Conservation (phyloP, 2,797 vertebrate species). For the Melanotaenia nigrans region DNA sequence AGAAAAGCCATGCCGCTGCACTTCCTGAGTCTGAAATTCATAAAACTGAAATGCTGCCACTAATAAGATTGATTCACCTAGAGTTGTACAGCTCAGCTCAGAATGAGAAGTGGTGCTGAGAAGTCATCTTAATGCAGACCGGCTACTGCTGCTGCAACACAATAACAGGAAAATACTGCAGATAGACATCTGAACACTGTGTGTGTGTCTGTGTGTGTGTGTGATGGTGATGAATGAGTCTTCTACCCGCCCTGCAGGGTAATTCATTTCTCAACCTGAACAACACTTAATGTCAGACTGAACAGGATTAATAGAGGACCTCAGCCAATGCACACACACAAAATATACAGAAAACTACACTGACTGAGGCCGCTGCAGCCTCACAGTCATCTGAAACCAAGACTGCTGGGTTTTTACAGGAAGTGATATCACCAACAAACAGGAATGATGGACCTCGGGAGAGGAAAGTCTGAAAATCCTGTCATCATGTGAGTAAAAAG, state of each 20-base stretch:
- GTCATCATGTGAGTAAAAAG: neutral
- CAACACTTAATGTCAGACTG: conserved; percentile 63
- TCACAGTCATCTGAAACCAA: neutral
- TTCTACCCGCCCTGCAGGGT: conserved; percentile 52
- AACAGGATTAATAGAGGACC: conserved; percentile 57
- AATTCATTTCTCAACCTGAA: conserved; percentile 68
- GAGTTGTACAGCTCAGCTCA: conserved; percentile 7
- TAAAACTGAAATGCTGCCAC: conserved; percentile 3
- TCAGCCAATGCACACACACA: conserved; percentile 19
- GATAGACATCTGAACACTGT: conserved; percentile 31
- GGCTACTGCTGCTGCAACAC: conserved; percentile 39
- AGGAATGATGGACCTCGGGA: neutral
- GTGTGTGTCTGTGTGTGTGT: conserved; percentile 27
- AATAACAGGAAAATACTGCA: conserved; percentile 43
- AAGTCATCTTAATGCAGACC: conserved; percentile 17
- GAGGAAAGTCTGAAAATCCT: neutral
- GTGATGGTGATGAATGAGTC: conserved; percentile 50
- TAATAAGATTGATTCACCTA: conserved; percentile 6
- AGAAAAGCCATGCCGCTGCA: neutral
- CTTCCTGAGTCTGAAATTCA: conserved; percentile 4
- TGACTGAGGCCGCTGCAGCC: neutral
- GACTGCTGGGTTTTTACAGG: conserved; percentile 29
- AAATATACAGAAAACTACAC: conserved; percentile 14
- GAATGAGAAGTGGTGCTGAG: conserved; percentile 19
- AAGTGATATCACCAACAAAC: conserved; percentile 35